Evolutionary conservation across 2,113 vertebrate species (phyloP), one percentile per base, ranked within the genome.

Genomic region (Spermophilus dauricus): DNA sequence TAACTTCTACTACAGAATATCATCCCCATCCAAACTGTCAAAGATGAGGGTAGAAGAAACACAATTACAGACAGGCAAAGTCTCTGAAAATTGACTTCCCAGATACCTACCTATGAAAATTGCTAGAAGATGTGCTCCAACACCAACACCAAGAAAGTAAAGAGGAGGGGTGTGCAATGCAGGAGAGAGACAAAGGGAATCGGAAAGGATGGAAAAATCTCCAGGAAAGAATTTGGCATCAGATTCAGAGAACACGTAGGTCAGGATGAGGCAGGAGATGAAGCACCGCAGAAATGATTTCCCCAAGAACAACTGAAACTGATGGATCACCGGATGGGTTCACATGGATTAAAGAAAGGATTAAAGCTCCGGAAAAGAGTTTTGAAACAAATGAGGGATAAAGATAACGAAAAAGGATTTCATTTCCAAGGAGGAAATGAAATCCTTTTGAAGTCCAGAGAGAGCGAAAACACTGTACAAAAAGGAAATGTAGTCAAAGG

Each of bases 1-100:
- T 37, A 51, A 61, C 70, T 96, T 96, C n/a, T 65, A 70, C 58
- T 67, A 20, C 13, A 88, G 77, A 96, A 72, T 70, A 61, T 51
- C 30, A 92, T 89, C 34, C 30, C 28, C 48, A 84, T 11, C 17
- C 65, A 61, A 84, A 89, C 81, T 75, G 30, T 78, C 69, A 69
- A 82, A 67, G 32, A 53, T 24, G 17, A 72, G 32, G 8, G 32
- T 53, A 72, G 28, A n/a, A 88, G 84, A 78, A 65, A 72, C 14
- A 89, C 30, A 76, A 48, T 26, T 61, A 63, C 8, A 51, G 45
- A 42, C 32, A 76, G 8, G n/a, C 8, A 88, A 92, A 70, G 8
- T 61, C 39, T 92, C 56, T 9, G 73, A 37, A 93, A 86, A 88
- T 63, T n/a, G 48, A 70, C 77, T 76, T 83, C 51, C 61, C 26